A percentile compares a stretch with the other conserved stretches of the same genome.
Evolutionary conservation across 2,888 invertebrate genomes (phyloP).

Genomic region (Piscicola geometra): DNA sequence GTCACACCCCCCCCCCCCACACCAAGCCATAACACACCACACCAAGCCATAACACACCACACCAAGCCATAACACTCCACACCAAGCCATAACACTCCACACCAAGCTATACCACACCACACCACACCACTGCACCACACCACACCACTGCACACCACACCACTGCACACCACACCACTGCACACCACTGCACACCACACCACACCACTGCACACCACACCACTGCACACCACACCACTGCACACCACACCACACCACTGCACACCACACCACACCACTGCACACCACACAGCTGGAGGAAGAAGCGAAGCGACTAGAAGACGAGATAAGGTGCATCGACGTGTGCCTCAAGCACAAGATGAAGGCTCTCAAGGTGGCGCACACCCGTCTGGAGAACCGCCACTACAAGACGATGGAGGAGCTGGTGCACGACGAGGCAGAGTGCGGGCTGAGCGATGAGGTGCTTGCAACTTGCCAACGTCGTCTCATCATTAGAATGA

Average conservation of each 20-base stretch:
- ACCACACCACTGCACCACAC: background rate
- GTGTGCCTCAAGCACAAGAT: conserved; percentile 73
- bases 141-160: conserved; percentile 3
- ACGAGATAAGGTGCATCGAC: conserved; percentile 26
- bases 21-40: background rate
- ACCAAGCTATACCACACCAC: background rate
- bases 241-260: background rate
- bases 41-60: background rate
- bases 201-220: conserved; percentile 3
- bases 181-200: background rate
- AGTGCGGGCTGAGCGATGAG: conserved; percentile 58
- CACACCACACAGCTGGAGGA: conserved; percentile 29
- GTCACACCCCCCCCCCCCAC: background rate
- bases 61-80: background rate
- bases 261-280: background rate
- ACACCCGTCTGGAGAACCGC: conserved; percentile 76
- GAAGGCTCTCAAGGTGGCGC: conserved; percentile 73
- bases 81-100: background rate
- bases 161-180: no score
- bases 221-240: background rate
- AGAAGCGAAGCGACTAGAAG: conserved; percentile 15
- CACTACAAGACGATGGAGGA: conserved; percentile 73
- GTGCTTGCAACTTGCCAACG: no score
- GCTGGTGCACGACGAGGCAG: conserved; percentile 72
- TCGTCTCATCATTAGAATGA: no score